Conservation (phyloP, 2,888 invertebrate genomes). For the Zelleria hepariella region DNA sequence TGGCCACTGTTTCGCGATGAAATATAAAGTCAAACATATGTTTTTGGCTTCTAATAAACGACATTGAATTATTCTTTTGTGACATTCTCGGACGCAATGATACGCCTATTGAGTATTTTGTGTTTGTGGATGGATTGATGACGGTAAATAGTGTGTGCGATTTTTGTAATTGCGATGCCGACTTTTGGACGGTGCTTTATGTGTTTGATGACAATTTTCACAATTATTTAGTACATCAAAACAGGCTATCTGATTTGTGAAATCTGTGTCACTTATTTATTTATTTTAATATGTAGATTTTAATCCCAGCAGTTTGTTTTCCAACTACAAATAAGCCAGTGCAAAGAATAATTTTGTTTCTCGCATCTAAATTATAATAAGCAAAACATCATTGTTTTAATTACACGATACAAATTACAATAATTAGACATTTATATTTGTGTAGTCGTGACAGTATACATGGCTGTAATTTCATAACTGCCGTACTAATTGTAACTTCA, state of each 20-base stretch:
- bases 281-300: too few relatives aligned
- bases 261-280: too few relatives aligned
- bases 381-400: too few relatives aligned
- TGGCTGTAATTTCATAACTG: background rate
- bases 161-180: background rate
- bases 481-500: background rate
- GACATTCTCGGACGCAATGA: background rate
- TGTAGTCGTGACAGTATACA: too few relatives aligned
- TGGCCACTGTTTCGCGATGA: slow-evolving; percentile 16
- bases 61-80: slow-evolving; percentile 14
- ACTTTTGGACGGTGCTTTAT: background rate
- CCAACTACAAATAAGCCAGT: too few relatives aligned
- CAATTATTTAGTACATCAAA: too few relatives aligned
- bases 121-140: background rate
- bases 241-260: too few relatives aligned
- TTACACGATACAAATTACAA: background rate
- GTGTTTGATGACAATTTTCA: too few relatives aligned
- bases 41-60: slow-evolving; percentile 24
- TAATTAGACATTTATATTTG: background rate
- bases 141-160: background rate
- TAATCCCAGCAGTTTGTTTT: too few relatives aligned
- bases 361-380: background rate
- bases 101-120: background rate
- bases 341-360: background rate
- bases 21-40: slow-evolving; percentile 25